Evolutionary conservation across 2,888 invertebrate species (phyloP), one percentile per base, ranked within the genome.

Genomic region (Gerris lacustris): DNA sequence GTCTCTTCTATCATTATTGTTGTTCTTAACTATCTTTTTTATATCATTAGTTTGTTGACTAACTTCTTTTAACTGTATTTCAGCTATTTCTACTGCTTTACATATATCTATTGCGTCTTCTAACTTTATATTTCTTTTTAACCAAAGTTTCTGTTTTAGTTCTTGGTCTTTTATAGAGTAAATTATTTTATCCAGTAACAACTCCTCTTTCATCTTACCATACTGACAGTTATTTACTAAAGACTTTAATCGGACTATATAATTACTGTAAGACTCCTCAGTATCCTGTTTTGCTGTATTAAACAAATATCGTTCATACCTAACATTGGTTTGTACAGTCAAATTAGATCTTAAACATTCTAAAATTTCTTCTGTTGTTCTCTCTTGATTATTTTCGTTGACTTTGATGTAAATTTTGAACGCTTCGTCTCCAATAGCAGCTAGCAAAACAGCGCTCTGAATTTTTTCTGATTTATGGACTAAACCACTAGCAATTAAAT

Each of bases 191-290:
- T 31, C 31, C 4, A 31, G 31, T 31, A 31, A 4, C 31, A 55
- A 17, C 5, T 63, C 6, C 6, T 72, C 18, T 17, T 72, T 72
- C 15, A 55, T 31, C 31, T 31, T 31, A 31, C 31, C 31, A 4
- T 31, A 31, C 31, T 31, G 31, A 31, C 31, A 31, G 31, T 31
- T 31, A 31, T 31, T 55, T 5, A 55, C 55, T 55, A 55, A 55
- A 15, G 55, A 55, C 55, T 55, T 55, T 55, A 55, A 15, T 55
- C 55, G 9, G 5, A 55, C 15, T 55, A 55, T 55, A 55, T 55
- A 55, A 11, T 55, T 9, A 15, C 15, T 55, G 15, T 55, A 55
- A 55, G 55, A 55, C 15, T 55, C 55, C 11, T 55, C 15, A 55
- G 31, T 55, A 9, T 55, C 15, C 55, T 55, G 55, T 55, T 55